Conservation (phyloP, 2,113 vertebrate genomes). For the Alligator mississippiensis region DNA sequence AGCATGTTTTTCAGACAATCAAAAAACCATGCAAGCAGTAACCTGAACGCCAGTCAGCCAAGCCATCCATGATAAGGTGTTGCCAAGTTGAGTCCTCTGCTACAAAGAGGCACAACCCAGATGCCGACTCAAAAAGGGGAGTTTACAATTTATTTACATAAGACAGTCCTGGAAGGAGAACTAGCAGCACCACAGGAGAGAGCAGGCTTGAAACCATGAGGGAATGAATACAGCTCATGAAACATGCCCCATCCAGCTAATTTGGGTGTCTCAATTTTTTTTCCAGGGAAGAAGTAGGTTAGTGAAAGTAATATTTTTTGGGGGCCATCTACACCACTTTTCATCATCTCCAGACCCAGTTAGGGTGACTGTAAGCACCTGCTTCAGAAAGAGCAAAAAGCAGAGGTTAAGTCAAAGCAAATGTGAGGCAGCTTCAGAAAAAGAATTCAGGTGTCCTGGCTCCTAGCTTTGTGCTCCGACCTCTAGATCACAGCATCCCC, state of each 20-base stretch:
- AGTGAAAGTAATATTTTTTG: neutral
- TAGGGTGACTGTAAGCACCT: neutral
- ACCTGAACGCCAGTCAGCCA: neutral
- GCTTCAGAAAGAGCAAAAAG: neutral
- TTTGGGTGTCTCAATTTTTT: neutral
- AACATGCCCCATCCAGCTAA: neutral
- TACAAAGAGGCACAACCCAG: neutral
- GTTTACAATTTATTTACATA: neutral
- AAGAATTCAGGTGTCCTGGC: neutral
- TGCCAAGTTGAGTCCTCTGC: neutral
- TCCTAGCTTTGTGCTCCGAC: neutral
- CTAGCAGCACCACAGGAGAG: neutral
- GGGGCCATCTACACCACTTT: neutral
- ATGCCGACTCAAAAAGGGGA: neutral
- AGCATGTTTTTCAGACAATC: neutral
- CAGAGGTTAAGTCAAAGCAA: neutral
- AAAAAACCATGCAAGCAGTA: neutral
- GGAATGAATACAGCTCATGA: neutral
- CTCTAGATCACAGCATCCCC: neutral
- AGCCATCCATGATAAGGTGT: fast-evolving
- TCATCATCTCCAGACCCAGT: neutral
- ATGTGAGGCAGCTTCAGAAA: neutral
- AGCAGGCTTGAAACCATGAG: neutral
- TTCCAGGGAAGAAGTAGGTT: neutral
- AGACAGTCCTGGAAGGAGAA: neutral